phyloP scores from a whole-genome alignment of 2,113 vertebrate species.

The Petroica traversi region DNA sequence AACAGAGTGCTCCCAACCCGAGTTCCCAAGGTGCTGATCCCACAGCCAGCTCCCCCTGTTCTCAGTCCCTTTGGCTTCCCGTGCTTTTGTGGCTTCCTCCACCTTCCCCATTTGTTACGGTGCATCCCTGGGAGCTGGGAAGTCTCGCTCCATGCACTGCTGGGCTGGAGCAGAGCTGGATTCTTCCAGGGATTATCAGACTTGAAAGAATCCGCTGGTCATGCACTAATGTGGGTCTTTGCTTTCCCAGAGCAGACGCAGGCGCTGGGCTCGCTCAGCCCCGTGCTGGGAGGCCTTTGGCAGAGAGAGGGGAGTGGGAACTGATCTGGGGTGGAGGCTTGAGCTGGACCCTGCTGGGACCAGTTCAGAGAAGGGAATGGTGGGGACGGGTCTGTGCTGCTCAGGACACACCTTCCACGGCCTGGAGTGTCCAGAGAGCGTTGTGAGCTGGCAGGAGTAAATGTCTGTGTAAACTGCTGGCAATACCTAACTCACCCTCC shows the following conservation, averaged over 20 bases:
- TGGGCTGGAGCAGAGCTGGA: background rate
- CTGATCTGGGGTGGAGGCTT: background rate
- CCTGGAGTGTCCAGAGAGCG: background rate
- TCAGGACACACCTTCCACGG: background rate
- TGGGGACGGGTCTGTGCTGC: background rate
- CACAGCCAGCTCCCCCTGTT: background rate
- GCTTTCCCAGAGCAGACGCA: background rate
- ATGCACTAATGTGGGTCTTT: background rate
- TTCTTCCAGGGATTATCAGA: background rate
- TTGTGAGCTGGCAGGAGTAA: background rate
- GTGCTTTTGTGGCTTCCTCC: background rate
- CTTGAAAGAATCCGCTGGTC: background rate
- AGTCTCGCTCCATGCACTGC: background rate
- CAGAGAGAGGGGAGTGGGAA: background rate
- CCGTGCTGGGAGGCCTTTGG: background rate
- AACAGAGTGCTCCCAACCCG: background rate
- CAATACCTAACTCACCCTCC: background rate
- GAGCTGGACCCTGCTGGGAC: background rate
- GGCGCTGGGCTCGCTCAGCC: accelerated
- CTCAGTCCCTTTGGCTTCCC: background rate
- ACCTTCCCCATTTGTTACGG: background rate
- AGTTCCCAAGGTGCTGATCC: background rate
- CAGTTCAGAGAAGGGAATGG: background rate
- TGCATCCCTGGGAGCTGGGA: background rate
- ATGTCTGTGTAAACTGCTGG: background rate